A percentile compares a stretch with the other conserved stretches of the same genome.
Conservation (phyloP, 1,140 invertebrate species). For the Chrysomallon squamiferum region DNA sequence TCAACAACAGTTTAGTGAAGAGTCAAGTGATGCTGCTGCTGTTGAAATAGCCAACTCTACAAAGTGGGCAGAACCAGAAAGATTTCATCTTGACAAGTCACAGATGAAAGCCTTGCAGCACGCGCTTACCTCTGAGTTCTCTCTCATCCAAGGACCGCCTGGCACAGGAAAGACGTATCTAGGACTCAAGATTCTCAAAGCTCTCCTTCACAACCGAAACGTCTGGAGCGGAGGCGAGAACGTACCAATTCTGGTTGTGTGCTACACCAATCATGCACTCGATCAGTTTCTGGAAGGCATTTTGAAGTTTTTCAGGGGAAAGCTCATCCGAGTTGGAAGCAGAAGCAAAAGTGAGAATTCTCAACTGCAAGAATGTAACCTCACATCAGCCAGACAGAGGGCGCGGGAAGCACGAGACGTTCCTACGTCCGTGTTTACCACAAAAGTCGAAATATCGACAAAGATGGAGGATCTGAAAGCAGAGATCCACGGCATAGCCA, state of each 20-base stretch:
- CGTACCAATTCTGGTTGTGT: constrained; percentile 77
- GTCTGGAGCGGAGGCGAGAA: constrained; percentile 34
- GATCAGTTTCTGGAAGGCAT: constrained; percentile 84
- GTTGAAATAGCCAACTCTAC: constrained; percentile 17
- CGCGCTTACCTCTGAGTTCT: constrained; percentile 64
- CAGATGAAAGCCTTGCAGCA: constrained; percentile 63
- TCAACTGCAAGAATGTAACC: constrained; percentile 25
- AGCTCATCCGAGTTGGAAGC: constrained; percentile 76
- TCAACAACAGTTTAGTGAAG: constrained; percentile 7
- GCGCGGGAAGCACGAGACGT: constrained; percentile 14
- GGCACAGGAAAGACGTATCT: constrained; percentile 60
- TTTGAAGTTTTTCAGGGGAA: constrained; percentile 34
- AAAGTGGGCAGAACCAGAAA: constrained; percentile 44
- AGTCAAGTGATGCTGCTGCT: constrained; percentile 10
- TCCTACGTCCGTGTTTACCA: constrained; percentile 21
- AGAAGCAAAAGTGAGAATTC: constrained; percentile 68
- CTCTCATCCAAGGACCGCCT: constrained; percentile 74
- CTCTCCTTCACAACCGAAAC: constrained; percentile 53
- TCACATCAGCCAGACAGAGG: constrained; percentile 24
- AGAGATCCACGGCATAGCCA: constrained; percentile 28
- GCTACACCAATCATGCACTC: constrained; percentile 86
- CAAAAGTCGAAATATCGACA: constrained; percentile 20
- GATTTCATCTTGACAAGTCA: constrained; percentile 59
- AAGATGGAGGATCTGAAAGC: constrained; percentile 19
- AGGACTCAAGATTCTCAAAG: constrained; percentile 58